Evolutionary conservation across 1,140 invertebrate species (phyloP), one percentile per base, ranked within the genome.

Genomic region (Daktulosphaira vitifoliae): DNA sequence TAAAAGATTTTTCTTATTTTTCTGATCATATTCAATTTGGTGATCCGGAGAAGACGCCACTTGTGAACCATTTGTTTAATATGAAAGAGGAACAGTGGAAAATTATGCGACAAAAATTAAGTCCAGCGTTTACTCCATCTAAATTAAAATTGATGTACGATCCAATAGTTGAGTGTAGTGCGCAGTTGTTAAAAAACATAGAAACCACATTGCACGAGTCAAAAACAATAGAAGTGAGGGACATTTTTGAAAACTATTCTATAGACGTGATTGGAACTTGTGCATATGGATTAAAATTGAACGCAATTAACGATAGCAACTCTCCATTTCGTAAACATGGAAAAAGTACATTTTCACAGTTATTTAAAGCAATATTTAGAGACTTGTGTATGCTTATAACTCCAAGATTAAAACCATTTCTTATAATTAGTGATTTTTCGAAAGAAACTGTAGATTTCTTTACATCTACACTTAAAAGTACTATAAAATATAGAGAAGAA

Each of bases 1-100:
- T n/a, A n/a, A 79, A 77, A 26, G 81, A 83, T 68, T 83, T 84
- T 68, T 70, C 76, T 13, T 71, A 76, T 68, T 83, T 84, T 65
- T 70, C 76, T 51, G 77, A n/a, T n/a, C n/a, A n/a, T n/a, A n/a
- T n/a, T n/a, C n/a, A n/a, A n/a, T n/a, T n/a, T n/a, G n/a, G n/a
- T n/a, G n/a, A n/a, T n/a, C n/a, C n/a, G n/a, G n/a, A n/a, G n/a
- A n/a, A n/a, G n/a, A 81, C 82, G 67, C 73, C 77, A 4, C 52
- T 84, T 0, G 75, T 76, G 18, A 76, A 76, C 4, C 78, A 81
- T 68, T 69, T 84, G 25, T 78, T 83, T 66, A 74, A 73, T 2
- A 65, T 79, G 9, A 69, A 69, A 18, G 75, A 74, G 0, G 72
- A 77, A 23, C 68, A 76, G 67, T 83, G 81, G 82, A 76, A 74